phyloP scores from a whole-genome alignment of 2,113 vertebrate species.

The cattle (Bos taurus) region DNA sequence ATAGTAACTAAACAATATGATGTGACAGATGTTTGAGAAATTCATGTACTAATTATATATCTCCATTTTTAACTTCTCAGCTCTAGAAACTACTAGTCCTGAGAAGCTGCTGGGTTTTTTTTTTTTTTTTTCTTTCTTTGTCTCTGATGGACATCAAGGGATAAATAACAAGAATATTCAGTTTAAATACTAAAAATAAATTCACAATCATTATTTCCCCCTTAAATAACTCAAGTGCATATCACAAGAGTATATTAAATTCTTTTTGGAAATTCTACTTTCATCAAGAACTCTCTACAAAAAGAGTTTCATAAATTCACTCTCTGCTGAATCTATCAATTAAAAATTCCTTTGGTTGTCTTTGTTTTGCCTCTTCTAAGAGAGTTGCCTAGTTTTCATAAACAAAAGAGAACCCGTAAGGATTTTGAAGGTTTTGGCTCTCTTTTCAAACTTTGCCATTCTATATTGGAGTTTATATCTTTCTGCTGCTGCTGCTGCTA shows the following conservation, averaged over 20 bases:
- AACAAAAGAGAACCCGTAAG: background rate
- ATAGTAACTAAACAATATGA: slow-evolving; percentile 69
- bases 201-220: background rate
- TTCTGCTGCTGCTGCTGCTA: background rate
- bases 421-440: background rate
- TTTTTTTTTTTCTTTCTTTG: background rate
- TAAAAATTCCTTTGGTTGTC: background rate
- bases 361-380: background rate
- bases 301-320: background rate
- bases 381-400: background rate
- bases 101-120: background rate
- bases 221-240: background rate
- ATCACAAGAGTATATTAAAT: background rate
- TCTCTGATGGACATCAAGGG: background rate
- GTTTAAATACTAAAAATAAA: background rate
- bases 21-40: slow-evolving; percentile 72
- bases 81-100: slow-evolving; percentile 27
- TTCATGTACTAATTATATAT: slow-evolving; percentile 52
- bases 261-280: background rate
- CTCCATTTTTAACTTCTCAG: slow-evolving; percentile 24
- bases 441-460: background rate
- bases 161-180: background rate
- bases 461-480: background rate
- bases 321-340: background rate
- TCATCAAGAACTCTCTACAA: background rate